Evolutionary conservation across 1,140 invertebrate genomes (phyloP), one percentile per base, ranked within the genome.

Genomic region (Drosophila aff.): DNA sequence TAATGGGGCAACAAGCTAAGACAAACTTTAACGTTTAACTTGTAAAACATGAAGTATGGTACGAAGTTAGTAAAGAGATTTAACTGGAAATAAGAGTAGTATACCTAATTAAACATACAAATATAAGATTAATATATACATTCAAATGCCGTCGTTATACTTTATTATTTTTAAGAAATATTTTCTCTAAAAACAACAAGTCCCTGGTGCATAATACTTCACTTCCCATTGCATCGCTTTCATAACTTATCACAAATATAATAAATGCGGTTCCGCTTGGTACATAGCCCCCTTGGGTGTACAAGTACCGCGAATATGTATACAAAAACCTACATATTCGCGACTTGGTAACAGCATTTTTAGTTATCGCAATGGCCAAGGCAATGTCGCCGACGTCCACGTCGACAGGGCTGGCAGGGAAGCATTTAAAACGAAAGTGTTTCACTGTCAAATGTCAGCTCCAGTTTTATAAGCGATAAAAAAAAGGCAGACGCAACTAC

Each of bases 391-490:
- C 40, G 6, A 28, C 60, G 67, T 64, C 60, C 38, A 38, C 15
- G 60, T 52, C 38, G 53, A 38, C 65, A 69, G 52, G 26, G 49
- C 44, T 33, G 31, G 47, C 18, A 38, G 50, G 40, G 53, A 46
- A 59, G 55, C 68, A 65, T 74, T 62, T 64, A 52, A 80, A 81
- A 81, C 65, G 79, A 82, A 81, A 82, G 79, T 82, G 79, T 82
- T 82, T 82, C 67, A 74, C 79, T 82, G 80, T 82, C 79, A 82
- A 82, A 78, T 82, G 80, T 82, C 80, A 78, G 62, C 15, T 46
- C 46, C 28, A 46, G 67, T 50, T 72, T 63, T 59, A 71, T 62
- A 75, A 55, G 57, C 79, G 52, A 61, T 62, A 76, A 59, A 41
- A 60, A 65, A 65, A 49, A 40, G 43, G 50, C 60, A 69, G 55